Evolutionary conservation across 2,113 vertebrate genomes (phyloP), one percentile per base, ranked within the genome.

Genomic region (Ceyx melanurus): DNA sequence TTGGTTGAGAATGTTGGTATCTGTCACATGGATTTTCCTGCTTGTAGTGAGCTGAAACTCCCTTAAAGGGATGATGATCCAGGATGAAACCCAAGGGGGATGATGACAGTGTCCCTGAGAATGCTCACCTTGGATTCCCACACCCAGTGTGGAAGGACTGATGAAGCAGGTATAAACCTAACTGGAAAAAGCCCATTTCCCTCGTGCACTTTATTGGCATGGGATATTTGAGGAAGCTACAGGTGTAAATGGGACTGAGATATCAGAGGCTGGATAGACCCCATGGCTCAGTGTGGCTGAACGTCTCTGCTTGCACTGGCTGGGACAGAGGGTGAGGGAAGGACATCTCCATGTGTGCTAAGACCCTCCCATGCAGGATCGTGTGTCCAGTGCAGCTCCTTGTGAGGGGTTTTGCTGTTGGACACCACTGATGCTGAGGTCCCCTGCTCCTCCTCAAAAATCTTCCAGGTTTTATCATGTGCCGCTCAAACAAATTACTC

Each of bases 361-460:
- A 2, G 4, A 29, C 17, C 33, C 29, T 48, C 35, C 50, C 0
- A 1, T 28, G 25, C 35, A n/a, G 51, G 26, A 18, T 18, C 45
- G 13, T 33, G 45, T 21, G 16, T 26, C 58, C n/a, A 17, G 15
- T 1, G 1, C 60, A 73, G 60, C 46, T 29, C 35, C 37, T 19
- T 1, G 5, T 26, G 60, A 35, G 20, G 0, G 53, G 33, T 3
- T 25, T 11, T 73, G 60, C 74, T 60, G 25, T 51, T 5, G 7
- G 22, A 23, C 31, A 11, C 11, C 2, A 1, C 20, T 1, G 2
- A 20, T 42, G 51, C 57, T 35, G 33, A 74, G 35, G 6, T 31
- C 6, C 43, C 26, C 15, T 57, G 35, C 58, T 51, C 66, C 61
- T 68, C 54, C 31, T 67, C 0, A 0, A 15, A 61, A 61, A 43